Conservation (phyloP, 30 jellyfish, hydroid and myxozoan genomes). For the Aurelia aurita complex sp. Pacific region DNA sequence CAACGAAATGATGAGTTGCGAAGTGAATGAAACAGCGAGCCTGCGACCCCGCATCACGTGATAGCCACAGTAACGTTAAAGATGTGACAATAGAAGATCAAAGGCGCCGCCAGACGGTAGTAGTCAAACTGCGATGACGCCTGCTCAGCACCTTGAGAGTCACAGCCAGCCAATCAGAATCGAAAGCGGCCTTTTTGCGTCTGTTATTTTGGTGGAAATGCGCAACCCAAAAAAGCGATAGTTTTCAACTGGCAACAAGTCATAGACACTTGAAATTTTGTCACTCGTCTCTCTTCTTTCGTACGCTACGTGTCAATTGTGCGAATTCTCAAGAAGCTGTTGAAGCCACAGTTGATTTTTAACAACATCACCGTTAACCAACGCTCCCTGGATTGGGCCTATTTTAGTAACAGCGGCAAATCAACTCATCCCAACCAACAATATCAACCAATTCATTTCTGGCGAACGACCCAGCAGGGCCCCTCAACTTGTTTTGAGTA, state of each 20-base stretch:
- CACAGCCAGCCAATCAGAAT: constrained; percentile 43
- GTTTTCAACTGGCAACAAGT: constrained; percentile 35
- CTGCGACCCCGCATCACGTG: constrained; percentile 47
- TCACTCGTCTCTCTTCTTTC: constrained; percentile 5
- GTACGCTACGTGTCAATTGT: not conserved
- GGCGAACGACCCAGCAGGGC: no score
- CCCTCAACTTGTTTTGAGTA: no score
- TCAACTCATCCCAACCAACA: no score
- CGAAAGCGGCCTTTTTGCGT: constrained; percentile 66
- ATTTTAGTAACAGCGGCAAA: no score
- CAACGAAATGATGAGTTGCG: no score
- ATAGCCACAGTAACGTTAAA: constrained; percentile 28
- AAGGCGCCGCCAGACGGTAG: constrained; percentile 67
- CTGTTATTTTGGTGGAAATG: constrained; percentile 41
- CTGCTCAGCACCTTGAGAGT: constrained; percentile 67
- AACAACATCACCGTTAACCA: no score
- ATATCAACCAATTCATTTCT: no score
- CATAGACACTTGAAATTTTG: constrained; percentile 49
- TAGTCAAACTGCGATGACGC: constrained; percentile 54
- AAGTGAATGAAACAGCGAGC: no score
- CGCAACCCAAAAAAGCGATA: constrained; percentile 23
- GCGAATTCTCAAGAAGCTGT: constrained; percentile 8
- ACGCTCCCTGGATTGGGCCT: no score
- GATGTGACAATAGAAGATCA: constrained; percentile 52
- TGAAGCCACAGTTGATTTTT: not conserved